Evolutionary conservation across 1,140 invertebrate species (phyloP), one percentile per base, ranked within the genome.

Genomic region (Babylonia areolata): DNA sequence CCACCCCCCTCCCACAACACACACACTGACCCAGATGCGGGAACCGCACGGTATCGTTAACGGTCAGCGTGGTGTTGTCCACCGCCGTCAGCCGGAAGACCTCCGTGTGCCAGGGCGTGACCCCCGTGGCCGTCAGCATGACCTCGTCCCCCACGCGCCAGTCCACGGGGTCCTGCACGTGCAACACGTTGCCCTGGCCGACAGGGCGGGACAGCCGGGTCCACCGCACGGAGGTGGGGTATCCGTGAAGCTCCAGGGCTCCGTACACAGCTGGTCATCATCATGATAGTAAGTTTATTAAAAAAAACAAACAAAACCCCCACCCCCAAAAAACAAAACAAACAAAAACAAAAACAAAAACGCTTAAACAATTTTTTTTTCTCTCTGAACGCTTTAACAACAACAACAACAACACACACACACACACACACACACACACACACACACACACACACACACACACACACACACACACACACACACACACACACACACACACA

Each of bases 201-300:
- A 87, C 93, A 31, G 90, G 91, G 9, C 73, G 31, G 11, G 84
- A 83, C 3, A 94, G 86, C n/a, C 79, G 78, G 28, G 94, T 94
- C 92, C 92, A 93, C 1, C 87, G 87, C 0, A 89, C 64, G 33
- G 85, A 89, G 2, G 87, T 73, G 51, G 89, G 86, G 51, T 87
- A 88, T 17, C 93, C 94, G 85, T 93, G 92, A 20, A 94, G 80
- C 75, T 94, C 92, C 17, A 94, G 87, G 12, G 90, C 92, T 64
- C 93, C 93, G 87, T 92, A 94, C 9, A 93, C 92, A 87, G 75
- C 92, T 93, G 86, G 1, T 20, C 6, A 20, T 51, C 46, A 51
- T 51, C 9, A 51, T 17, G 46, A 51, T 17, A 51, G 9, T 51
- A 0, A 46, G 46, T 51, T 17, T n/a, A n/a, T 9, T 51, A 51